Evolutionary conservation across 2,797 vertebrate genomes (phyloP).

Genomic region (Coregonus suidteri): DNA sequence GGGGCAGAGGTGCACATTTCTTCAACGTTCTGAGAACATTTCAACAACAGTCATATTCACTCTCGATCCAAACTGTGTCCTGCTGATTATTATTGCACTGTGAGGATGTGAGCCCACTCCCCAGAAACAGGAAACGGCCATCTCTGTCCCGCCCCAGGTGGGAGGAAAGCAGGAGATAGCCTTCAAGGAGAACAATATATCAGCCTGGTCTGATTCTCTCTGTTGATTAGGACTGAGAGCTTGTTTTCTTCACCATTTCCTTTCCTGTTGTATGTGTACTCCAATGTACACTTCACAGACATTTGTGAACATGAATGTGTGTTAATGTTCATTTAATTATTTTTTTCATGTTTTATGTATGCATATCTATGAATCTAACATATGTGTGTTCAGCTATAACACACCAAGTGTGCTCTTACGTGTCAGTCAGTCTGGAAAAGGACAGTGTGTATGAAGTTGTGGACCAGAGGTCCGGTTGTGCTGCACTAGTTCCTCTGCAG

Average conservation of each 20-base stretch:
- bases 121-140: constrained; percentile 75
- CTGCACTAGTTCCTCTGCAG: constrained; percentile 24
- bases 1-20: too few species aligned
- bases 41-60: constrained; percentile 28
- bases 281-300: not conserved
- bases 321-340: too few species aligned
- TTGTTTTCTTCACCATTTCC: constrained; percentile 25
- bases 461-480: not conserved
- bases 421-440: not conserved
- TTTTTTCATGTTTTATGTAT: too few species aligned
- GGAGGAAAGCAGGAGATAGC: constrained; percentile 71
- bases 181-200: constrained; percentile 59
- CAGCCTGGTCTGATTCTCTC: constrained; percentile 31
- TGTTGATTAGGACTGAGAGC: constrained; percentile 36
- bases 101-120: constrained; percentile 69
- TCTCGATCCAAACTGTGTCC: constrained; percentile 67
- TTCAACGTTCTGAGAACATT: not conserved
- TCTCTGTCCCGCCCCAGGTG: constrained; percentile 67
- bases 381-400: too few species aligned
- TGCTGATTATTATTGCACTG: constrained; percentile 54
- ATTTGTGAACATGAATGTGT: not conserved
- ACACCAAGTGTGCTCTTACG: too few species aligned
- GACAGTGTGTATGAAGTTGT: not conserved
- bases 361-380: too few species aligned
- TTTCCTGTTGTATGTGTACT: not conserved